phyloP scores from a whole-genome alignment of 2,797 vertebrate genomes.

The Anguilla obscura region DNA sequence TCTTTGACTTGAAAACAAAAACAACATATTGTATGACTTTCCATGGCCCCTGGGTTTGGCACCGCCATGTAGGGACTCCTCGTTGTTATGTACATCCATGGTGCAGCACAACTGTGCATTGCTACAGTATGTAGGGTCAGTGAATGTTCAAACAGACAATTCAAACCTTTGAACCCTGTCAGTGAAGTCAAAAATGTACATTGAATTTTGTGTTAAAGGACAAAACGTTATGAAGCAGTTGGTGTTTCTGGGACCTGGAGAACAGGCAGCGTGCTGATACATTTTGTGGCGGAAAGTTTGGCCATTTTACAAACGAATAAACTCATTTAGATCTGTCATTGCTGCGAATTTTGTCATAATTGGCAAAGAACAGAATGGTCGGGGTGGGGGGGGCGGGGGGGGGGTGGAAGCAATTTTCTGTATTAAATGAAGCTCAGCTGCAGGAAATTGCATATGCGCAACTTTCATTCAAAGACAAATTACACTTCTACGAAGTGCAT shows the following conservation, averaged over 20 bases:
- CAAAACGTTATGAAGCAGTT: neutral
- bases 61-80: neutral
- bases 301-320: neutral
- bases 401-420: neutral
- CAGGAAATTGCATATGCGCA: conserved; percentile 8
- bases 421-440: neutral
- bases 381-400: too few relatives aligned
- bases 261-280: neutral
- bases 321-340: neutral
- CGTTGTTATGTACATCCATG: neutral
- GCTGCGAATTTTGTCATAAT: neutral
- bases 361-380: neutral
- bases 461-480: conserved; percentile 11
- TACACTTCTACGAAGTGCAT: neutral
- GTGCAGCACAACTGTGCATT: neutral
- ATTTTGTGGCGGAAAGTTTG: neutral
- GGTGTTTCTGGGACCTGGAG: neutral
- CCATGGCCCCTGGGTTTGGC: neutral
- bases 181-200: neutral
- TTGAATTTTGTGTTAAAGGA: neutral
- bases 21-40: neutral
- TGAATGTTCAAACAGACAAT: neutral
- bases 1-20: neutral
- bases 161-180: neutral
- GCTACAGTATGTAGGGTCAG: neutral